phyloP scores from a whole-genome alignment of 2,113 vertebrate genomes.

The Sapayoa aenigma region DNA sequence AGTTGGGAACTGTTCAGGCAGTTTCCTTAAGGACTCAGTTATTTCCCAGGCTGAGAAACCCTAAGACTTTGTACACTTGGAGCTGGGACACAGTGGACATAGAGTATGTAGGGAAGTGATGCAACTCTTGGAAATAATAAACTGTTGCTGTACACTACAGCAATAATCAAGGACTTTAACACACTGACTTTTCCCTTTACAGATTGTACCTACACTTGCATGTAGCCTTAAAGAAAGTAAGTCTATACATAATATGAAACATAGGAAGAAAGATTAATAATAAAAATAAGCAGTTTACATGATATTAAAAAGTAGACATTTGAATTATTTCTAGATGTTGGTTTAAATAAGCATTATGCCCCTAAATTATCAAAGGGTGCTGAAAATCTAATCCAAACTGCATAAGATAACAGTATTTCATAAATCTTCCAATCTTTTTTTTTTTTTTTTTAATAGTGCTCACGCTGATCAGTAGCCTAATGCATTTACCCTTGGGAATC shows the following conservation, averaged over 20 bases:
- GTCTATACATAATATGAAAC: neutral
- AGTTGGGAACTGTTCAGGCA: neutral
- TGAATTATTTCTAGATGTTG: neutral
- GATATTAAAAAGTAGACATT: neutral
- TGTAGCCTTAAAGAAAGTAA: neutral
- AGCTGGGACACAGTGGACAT: fast-evolving
- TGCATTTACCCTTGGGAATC: neutral
- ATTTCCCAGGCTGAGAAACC: neutral
- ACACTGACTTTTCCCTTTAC: neutral
- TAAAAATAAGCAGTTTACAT: neutral
- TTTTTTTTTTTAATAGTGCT: neutral
- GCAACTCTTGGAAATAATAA: neutral
- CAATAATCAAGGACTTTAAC: neutral
- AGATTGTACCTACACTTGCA: neutral
- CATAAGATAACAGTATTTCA: neutral
- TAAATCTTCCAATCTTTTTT: neutral
- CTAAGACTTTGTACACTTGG: neutral
- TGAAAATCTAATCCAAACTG: neutral
- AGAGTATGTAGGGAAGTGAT: neutral
- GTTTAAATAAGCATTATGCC: neutral
- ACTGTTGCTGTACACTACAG: neutral
- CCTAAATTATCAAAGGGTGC: neutral
- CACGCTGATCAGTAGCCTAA: slow-evolving; percentile 8
- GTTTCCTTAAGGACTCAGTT: neutral
- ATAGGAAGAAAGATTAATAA: neutral